phyloP scores from a whole-genome alignment of 2,797 vertebrate species.

The Pseudochirops cupreus region DNA sequence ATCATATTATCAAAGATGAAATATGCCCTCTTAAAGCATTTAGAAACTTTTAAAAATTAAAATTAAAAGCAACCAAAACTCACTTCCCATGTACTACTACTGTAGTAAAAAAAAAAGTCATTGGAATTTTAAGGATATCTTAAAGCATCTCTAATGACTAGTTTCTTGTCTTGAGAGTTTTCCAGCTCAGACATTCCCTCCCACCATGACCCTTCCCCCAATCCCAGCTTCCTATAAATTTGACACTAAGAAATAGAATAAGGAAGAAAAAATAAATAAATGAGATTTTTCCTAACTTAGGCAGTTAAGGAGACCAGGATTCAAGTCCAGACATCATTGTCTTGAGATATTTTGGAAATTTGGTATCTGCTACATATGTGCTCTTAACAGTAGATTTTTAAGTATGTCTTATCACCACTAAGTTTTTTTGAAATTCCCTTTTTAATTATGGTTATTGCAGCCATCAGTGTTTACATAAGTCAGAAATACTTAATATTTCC shows the following conservation, averaged over 20 bases:
- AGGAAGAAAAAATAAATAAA: too few relatives aligned
- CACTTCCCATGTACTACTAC: slow-evolving; percentile 70
- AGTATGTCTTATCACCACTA: not conserved
- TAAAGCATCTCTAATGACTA: slow-evolving; percentile 80
- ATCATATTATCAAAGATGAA: slow-evolving; percentile 42
- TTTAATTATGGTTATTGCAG: slow-evolving; percentile 32
- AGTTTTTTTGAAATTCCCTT: slow-evolving; percentile 35
- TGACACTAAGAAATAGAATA: too few relatives aligned
- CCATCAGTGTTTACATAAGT: slow-evolving; percentile 25
- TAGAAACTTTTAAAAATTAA: slow-evolving; percentile 67
- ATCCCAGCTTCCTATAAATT: too few relatives aligned
- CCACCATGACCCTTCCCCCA: too few relatives aligned
- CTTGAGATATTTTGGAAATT: too few relatives aligned
- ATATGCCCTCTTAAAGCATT: slow-evolving; percentile 56
- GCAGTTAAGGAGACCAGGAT: too few relatives aligned
- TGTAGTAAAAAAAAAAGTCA: slow-evolving; percentile 73
- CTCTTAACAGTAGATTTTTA: not conserved
- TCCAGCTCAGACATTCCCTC: not conserved
- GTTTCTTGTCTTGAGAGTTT: slow-evolving; percentile 76
- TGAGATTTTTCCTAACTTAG: slow-evolving; percentile 54
- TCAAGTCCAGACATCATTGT: too few relatives aligned
- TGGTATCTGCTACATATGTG: not conserved
- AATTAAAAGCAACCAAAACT: slow-evolving; percentile 72
- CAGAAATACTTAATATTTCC: not conserved
- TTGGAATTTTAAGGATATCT: slow-evolving; percentile 81